phyloP scores from a whole-genome alignment of 2,888 invertebrate species.

The Cephus sareptanus region DNA sequence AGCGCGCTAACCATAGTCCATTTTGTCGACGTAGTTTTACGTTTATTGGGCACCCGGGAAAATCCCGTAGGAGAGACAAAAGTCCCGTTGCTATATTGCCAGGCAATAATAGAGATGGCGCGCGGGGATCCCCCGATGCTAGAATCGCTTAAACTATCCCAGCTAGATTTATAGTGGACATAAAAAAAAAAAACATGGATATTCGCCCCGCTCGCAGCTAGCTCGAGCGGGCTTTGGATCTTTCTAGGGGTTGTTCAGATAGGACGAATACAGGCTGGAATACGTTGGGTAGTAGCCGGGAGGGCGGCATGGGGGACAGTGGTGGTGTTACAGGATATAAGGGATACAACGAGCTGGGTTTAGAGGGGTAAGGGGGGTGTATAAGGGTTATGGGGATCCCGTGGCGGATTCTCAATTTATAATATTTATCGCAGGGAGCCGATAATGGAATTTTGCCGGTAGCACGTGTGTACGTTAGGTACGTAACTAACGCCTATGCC shows the following conservation, averaged over 20 bases:
- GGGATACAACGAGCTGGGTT: neutral
- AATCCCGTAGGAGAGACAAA: neutral
- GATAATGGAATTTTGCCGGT: slow-evolving; percentile 59
- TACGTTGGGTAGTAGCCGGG: neutral
- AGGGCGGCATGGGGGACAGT: neutral
- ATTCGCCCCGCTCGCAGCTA: neutral
- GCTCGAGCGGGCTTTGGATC: neutral
- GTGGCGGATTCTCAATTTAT: slow-evolving; percentile 52
- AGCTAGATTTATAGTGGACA: slow-evolving; percentile 52
- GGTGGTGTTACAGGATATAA: neutral
- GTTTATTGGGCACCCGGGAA: neutral
- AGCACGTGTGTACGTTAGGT: slow-evolving; percentile 8
- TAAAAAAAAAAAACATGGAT: slow-evolving; percentile 18
- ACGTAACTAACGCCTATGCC: neutral
- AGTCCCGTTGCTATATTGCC: slow-evolving; percentile 32
- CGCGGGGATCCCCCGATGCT: slow-evolving; percentile 41
- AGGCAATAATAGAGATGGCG: slow-evolving; percentile 35
- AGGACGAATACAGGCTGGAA: neutral
- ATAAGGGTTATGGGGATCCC: neutral
- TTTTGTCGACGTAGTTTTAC: neutral
- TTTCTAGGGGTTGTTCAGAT: neutral
- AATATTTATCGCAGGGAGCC: slow-evolving; percentile 61
- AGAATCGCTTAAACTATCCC: slow-evolving; percentile 57
- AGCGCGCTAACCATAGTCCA: neutral
- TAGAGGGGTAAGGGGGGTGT: neutral